phyloP scores from a whole-genome alignment of 1,140 invertebrate species.

The Gonioctena quinquepunctata region DNA sequence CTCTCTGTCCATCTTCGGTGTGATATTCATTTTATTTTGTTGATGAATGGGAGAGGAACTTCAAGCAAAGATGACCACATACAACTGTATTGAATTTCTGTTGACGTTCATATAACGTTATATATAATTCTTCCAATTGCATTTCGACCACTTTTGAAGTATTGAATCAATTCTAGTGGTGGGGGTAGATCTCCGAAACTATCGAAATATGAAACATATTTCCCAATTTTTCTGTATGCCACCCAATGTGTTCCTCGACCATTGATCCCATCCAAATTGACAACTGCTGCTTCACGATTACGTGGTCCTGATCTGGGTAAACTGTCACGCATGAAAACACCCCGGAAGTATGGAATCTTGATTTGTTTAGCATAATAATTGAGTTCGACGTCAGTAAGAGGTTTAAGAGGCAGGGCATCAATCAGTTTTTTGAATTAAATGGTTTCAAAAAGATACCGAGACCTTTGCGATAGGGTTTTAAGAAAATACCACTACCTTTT shows the following conservation, averaged over 20 bases:
- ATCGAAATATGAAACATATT: no score
- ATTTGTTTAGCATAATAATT: constrained; percentile 27
- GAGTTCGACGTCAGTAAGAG: constrained; percentile 41
- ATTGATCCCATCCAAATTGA: constrained; percentile 46
- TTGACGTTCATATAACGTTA: no score
- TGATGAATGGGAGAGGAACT: no score
- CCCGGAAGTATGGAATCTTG: constrained; percentile 47
- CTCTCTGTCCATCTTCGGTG: no score
- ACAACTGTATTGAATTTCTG: no score
- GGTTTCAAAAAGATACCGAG: not conserved
- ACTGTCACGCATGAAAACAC: constrained; percentile 49
- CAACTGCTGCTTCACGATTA: constrained; percentile 45
- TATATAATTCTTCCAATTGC: no score
- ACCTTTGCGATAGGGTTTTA: constrained; percentile 32
- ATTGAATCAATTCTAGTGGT: no score
- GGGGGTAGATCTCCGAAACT: no score
- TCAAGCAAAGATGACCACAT: no score
- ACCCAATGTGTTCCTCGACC: constrained; percentile 52
- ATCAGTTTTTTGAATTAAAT: constrained; percentile 34
- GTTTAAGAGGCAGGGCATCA: constrained; percentile 32
- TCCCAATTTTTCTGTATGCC: no score
- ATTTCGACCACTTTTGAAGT: no score
- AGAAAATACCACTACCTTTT: constrained; percentile 43
- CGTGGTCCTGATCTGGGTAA: constrained; percentile 35
- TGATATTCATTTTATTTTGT: no score